phyloP scores from a whole-genome alignment of 1,140 invertebrate genomes.

The Limonius californicus region DNA sequence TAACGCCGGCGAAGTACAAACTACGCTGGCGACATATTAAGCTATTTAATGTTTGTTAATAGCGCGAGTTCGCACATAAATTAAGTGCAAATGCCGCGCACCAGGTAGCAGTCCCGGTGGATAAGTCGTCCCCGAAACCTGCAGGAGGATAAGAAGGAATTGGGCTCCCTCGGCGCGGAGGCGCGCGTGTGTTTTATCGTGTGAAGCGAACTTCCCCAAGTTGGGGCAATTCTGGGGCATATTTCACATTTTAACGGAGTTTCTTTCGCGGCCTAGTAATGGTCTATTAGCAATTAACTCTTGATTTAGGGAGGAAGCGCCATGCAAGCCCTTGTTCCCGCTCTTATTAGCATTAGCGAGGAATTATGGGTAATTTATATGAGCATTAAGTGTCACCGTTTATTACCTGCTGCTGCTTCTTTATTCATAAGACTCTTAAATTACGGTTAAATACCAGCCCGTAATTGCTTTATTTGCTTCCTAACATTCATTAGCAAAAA shows the following conservation, averaged over 20 bases:
- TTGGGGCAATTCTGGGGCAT: constrained; percentile 6
- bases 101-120: constrained; percentile 1
- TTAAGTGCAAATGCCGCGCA: not conserved
- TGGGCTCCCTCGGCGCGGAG: not conserved
- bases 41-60: constrained; percentile 7
- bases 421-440: constrained; percentile 13
- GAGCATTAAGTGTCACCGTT: constrained; percentile 27
- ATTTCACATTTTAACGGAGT: constrained; percentile 29
- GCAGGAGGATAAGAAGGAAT: not conserved
- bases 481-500: constrained; percentile 5
- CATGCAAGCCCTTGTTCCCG: constrained; percentile 28
- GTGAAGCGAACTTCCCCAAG: not conserved
- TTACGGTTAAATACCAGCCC: constrained; percentile 1
- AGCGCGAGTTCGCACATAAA: constrained; percentile 7
- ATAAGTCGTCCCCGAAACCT: not conserved
- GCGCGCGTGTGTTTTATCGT: not conserved
- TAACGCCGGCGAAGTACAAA: not conserved
- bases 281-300: constrained; percentile 35
- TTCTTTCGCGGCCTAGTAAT: constrained; percentile 28
- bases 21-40: constrained; percentile 3
- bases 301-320: constrained; percentile 28
- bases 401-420: constrained; percentile 17
- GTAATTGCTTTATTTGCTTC: constrained; percentile 10
- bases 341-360: constrained; percentile 31
- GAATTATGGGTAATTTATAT: constrained; percentile 28